Percentiles rank a stretch among this genome's conserved stretches.
Evolutionary conservation across 2,888 invertebrate species (phyloP).

Genomic region (Pammene aurita): DNA sequence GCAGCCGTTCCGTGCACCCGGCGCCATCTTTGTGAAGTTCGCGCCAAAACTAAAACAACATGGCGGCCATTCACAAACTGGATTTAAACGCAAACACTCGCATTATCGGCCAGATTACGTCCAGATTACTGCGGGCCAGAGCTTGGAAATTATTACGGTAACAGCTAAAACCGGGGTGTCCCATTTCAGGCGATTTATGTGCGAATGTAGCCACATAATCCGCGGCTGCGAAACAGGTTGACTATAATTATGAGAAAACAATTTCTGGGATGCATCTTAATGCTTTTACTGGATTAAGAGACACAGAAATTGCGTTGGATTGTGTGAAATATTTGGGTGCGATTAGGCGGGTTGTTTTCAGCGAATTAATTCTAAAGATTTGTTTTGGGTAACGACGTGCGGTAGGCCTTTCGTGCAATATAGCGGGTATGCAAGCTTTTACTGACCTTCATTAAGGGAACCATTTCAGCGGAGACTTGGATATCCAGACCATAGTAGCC

Average conservation of each 20-base stretch:
- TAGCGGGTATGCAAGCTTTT: conserved; percentile 13
- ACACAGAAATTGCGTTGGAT: conserved; percentile 51
- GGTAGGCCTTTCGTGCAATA: conserved; percentile 17
- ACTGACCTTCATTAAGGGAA: conserved; percentile 7
- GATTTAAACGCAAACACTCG: conserved; percentile 77
- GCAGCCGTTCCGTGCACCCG: conserved; percentile 57
- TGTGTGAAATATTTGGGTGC: conserved; percentile 38
- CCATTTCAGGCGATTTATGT: conserved; percentile 81
- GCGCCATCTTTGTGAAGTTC: conserved; percentile 73
- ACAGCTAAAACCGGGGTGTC: conserved; percentile 78
- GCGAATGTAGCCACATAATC: conserved; percentile 79
- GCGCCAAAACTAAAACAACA: conserved; percentile 71
- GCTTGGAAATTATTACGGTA: conserved; percentile 79
- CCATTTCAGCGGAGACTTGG: not conserved
- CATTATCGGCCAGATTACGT: conserved; percentile 82
- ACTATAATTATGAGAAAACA: conserved; percentile 83
- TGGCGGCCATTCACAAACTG: conserved; percentile 64
- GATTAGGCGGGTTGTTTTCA: conserved; percentile 33
- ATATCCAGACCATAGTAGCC: not conserved
- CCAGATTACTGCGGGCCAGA: conserved; percentile 80
- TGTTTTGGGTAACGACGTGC: conserved; percentile 17
- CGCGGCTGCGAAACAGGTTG: conserved; percentile 63
- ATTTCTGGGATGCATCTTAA: conserved; percentile 80
- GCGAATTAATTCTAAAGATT: conserved; percentile 31
- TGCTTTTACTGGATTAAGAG: conserved; percentile 70